Conservation (phyloP, 1,140 invertebrate genomes). For the Drosophila truncata region DNA sequence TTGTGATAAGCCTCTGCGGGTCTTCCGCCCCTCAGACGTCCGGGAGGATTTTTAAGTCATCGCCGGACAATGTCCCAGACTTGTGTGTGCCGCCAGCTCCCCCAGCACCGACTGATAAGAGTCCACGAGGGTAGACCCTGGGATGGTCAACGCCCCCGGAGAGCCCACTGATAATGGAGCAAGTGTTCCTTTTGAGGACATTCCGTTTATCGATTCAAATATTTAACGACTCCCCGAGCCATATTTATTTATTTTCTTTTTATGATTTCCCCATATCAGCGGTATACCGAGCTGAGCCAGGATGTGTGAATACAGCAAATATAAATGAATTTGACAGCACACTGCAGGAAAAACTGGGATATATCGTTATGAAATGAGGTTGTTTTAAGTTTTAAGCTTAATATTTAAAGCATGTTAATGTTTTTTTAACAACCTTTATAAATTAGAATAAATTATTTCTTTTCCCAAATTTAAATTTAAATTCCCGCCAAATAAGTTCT, state of each 20-base stretch:
- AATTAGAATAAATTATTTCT: too few species aligned
- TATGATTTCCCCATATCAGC: constrained; percentile 16
- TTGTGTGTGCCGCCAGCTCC: constrained; percentile 29
- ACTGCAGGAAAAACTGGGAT: not conserved
- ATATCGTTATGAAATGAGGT: too few species aligned
- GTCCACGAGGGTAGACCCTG: constrained; percentile 11
- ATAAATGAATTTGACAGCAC: not conserved
- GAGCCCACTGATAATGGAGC: constrained; percentile 51
- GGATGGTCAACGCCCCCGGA: constrained; percentile 67
- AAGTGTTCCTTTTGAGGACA: constrained; percentile 37
- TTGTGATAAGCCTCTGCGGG: constrained; percentile 75
- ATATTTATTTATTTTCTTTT: constrained; percentile 27
- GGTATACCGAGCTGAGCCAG: constrained; percentile 5
- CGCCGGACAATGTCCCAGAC: constrained; percentile 63
- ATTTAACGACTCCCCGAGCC: constrained; percentile 18
- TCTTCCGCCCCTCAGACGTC: constrained; percentile 59
- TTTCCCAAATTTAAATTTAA: too few species aligned
- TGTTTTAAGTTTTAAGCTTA: too few species aligned
- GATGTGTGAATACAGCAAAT: constrained; percentile 22
- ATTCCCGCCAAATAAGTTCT: not conserved
- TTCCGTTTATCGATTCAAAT: constrained; percentile 22
- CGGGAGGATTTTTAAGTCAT: constrained; percentile 71
- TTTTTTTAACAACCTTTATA: too few species aligned
- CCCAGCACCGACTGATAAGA: constrained; percentile 57
- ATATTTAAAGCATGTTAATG: not conserved